phyloP scores from a whole-genome alignment of 2,113 vertebrate species.

The Xiphophorus hellerii region DNA sequence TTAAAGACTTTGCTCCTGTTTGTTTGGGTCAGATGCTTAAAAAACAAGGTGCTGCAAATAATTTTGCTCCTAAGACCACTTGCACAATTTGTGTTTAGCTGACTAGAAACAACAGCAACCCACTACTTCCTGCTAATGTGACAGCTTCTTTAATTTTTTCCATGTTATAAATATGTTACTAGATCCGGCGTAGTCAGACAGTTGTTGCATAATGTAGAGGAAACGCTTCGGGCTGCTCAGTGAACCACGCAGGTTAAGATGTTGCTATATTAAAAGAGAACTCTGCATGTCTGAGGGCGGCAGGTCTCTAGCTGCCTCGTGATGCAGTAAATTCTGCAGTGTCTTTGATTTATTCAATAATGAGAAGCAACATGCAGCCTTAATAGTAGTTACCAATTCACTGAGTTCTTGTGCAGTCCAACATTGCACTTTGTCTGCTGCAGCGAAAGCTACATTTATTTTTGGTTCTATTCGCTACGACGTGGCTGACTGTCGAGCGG shows the following conservation, averaged over 20 bases:
- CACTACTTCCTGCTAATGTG: not conserved
- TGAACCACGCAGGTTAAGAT: not conserved
- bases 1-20: no score
- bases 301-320: not conserved
- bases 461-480: not conserved
- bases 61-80: not conserved
- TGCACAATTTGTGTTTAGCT: not conserved
- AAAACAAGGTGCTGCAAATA: not conserved
- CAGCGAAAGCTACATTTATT: not conserved
- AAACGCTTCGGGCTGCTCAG: not conserved
- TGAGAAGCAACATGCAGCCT: not conserved
- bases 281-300: not conserved
- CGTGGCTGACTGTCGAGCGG: no score
- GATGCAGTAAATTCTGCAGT: not conserved
- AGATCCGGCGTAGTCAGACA: not conserved
- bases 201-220: not conserved
- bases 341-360: slow-evolving; percentile 19
- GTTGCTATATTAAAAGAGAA: not conserved
- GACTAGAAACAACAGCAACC: not conserved
- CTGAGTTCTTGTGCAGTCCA: not conserved
- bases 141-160: not conserved
- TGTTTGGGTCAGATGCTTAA: no score
- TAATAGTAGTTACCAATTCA: not conserved
- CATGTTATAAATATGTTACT: not conserved
- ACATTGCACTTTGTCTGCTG: not conserved